Conservation (phyloP, 2,888 invertebrate genomes). For the Malthinus flaveolus region DNA sequence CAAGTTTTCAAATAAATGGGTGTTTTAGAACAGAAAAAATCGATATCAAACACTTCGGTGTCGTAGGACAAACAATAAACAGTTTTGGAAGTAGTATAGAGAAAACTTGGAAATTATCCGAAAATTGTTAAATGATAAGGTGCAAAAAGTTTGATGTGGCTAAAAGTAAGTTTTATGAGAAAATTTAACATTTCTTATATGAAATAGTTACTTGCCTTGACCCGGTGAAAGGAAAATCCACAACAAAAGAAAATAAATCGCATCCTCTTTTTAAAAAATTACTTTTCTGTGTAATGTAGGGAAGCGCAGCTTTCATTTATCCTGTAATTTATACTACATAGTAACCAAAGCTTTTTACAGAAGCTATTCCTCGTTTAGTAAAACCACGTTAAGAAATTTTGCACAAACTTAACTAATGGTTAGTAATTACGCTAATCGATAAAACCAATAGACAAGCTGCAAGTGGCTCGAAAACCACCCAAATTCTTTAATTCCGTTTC, state of each 20-base stretch:
- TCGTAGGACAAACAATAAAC: no score
- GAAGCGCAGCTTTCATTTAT: slow-evolving; percentile 15
- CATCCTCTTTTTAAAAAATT: slow-evolving; percentile 28
- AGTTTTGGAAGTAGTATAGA: no score
- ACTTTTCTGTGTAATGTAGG: slow-evolving; percentile 14
- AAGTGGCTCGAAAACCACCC: neutral
- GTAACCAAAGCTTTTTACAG: slow-evolving; percentile 7
- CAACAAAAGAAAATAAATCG: slow-evolving; percentile 34
- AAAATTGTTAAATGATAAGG: neutral
- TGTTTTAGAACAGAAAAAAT: slow-evolving; percentile 7
- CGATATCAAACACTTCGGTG: slow-evolving; percentile 16
- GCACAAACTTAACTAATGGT: slow-evolving; percentile 12
- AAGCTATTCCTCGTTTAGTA: slow-evolving; percentile 1
- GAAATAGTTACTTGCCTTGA: slow-evolving; percentile 24
- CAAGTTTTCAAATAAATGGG: no score
- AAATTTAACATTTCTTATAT: slow-evolving; percentile 13
- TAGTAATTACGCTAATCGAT: slow-evolving; percentile 7
- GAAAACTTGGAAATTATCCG: no score
- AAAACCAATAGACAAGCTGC: neutral
- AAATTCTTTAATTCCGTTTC: neutral
- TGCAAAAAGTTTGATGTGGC: slow-evolving; percentile 8
- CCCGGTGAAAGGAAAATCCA: slow-evolving; percentile 27
- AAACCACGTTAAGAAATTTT: slow-evolving; percentile 11
- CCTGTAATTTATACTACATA: slow-evolving; percentile 19
- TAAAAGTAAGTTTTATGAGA: slow-evolving; percentile 10